Percentiles rank a stretch among this genome's conserved stretches.
Conservation (phyloP, 2,113 vertebrate species). For the Silurus asotus region DNA sequence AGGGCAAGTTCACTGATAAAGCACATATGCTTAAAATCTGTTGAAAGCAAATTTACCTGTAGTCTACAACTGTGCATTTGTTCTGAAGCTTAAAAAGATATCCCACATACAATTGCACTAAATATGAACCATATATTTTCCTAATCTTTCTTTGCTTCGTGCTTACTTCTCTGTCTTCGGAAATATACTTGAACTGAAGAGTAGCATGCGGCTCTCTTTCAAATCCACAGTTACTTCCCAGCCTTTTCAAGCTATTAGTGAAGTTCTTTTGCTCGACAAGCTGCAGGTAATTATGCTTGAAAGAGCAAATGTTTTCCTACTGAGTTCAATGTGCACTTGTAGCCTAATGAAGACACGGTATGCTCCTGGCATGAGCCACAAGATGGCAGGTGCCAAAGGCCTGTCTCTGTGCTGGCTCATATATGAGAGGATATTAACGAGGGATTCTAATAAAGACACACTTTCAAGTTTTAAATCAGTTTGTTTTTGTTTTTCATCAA, state of each 20-base stretch:
- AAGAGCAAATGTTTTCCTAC: slow-evolving; percentile 68
- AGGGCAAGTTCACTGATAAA: not conserved
- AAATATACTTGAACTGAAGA: slow-evolving; percentile 20
- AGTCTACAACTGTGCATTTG: not conserved
- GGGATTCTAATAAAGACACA: slow-evolving; percentile 8
- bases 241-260: slow-evolving; percentile 58
- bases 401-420: slow-evolving; percentile 38
- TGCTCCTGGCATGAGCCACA: slow-evolving; percentile 50
- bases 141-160: slow-evolving; percentile 2
- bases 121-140: slow-evolving; percentile 12
- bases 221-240: slow-evolving; percentile 26
- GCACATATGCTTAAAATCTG: not conserved
- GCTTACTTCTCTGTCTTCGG: not conserved
- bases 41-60: not conserved
- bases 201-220: not conserved
- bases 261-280: slow-evolving; percentile 56
- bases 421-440: slow-evolving; percentile 33
- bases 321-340: slow-evolving; percentile 63
- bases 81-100: not conserved
- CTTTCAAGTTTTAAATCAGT: not conserved
- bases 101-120: not conserved
- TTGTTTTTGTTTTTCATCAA: slow-evolving; percentile 5
- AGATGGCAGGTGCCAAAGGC: slow-evolving; percentile 58
- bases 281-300: slow-evolving; percentile 61
- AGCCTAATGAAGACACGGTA: slow-evolving; percentile 57